Evolutionary conservation across 2,797 vertebrate genomes (phyloP).

Genomic region (Meriones psammophilus): DNA sequence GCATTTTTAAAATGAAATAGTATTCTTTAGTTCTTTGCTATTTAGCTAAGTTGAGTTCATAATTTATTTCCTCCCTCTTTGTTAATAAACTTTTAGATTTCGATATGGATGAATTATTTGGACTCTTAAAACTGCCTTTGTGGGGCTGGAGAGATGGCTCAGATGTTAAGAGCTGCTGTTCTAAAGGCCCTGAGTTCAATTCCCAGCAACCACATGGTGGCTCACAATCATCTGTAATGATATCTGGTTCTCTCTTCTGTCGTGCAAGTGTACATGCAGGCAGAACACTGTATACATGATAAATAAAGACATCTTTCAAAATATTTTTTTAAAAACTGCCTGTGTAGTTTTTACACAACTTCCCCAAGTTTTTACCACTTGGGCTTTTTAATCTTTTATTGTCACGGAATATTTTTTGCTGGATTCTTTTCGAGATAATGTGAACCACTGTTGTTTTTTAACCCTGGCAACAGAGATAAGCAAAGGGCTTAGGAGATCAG

Average conservation of each 20-base stretch:
- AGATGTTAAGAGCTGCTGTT: too few relatives aligned
- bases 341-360: slow-evolving; percentile 10
- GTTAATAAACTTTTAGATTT: slow-evolving; percentile 64
- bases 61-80: slow-evolving; percentile 21
- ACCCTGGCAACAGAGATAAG: not conserved
- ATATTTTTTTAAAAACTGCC: slow-evolving; percentile 6
- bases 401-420: slow-evolving; percentile 45
- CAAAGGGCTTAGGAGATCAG: not conserved
- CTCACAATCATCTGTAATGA: too few relatives aligned
- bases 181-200: too few relatives aligned
- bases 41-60: slow-evolving; percentile 11
- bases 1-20: slow-evolving; percentile 31
- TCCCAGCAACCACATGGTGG: too few relatives aligned
- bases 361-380: not conserved
- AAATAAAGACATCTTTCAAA: too few relatives aligned
- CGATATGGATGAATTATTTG: slow-evolving; percentile 47
- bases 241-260: too few relatives aligned
- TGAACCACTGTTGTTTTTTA: not conserved
- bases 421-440: slow-evolving; percentile 17
- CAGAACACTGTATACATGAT: too few relatives aligned
- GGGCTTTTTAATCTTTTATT: slow-evolving; percentile 8
- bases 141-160: too few relatives aligned
- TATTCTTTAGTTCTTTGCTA: slow-evolving; percentile 38
- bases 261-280: too few relatives aligned
- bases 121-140: slow-evolving; percentile 54